Percentiles rank a stretch among this genome's conserved stretches.
These are phyloP conservation scores for Octonoba sinensis DNA, from an alignment of 2,888 invertebrate species.

Conservation along the genomic window DNA sequence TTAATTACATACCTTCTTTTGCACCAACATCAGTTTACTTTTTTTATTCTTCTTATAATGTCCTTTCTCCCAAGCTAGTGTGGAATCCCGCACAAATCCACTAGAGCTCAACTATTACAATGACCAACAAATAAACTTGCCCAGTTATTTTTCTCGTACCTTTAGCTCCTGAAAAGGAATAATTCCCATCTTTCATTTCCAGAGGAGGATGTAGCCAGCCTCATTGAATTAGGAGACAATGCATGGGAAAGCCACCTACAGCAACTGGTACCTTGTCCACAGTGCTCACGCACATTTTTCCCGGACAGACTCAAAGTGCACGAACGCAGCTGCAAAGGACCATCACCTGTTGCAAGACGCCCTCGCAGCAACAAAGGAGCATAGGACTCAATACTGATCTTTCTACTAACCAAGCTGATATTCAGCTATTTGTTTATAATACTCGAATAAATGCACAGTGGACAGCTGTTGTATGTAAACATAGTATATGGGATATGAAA, in stretches of 20 bases:
- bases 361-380: constrained; percentile 52
- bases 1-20: too few relatives aligned
- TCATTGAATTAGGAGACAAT: constrained; percentile 72
- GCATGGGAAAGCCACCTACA: constrained; percentile 75
- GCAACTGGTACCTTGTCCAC: constrained; percentile 77
- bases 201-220: constrained; percentile 67
- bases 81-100: too few relatives aligned
- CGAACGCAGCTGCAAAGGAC: constrained; percentile 74
- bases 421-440: constrained; percentile 17
- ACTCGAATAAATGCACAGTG: not conserved
- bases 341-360: constrained; percentile 10
- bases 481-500: too few relatives aligned
- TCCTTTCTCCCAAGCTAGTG: too few relatives aligned
- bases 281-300: constrained; percentile 79
- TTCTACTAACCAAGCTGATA: constrained; percentile 19
- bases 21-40: too few relatives aligned
- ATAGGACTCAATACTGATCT: not conserved
- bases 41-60: too few relatives aligned
- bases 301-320: constrained; percentile 79
- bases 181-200: not conserved
- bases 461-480: not conserved
- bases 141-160: too few relatives aligned
- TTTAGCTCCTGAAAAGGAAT: too few relatives aligned
- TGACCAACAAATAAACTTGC: too few relatives aligned
- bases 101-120: too few relatives aligned